Evolutionary conservation across 2,888 invertebrate species (phyloP).

Genomic region (Ferrisia virgata): DNA sequence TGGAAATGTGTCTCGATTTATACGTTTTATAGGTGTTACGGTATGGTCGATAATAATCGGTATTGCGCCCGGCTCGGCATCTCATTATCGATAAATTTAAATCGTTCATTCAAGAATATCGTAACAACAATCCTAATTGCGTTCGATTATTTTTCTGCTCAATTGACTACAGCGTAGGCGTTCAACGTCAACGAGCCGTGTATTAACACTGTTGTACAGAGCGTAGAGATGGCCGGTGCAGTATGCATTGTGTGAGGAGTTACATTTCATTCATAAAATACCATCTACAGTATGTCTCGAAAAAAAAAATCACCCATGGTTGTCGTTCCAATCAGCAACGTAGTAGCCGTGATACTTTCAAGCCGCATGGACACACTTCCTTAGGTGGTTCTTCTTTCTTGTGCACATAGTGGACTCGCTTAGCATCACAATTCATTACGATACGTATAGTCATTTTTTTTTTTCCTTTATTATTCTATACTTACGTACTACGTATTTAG

Average conservation of each 20-base stretch:
- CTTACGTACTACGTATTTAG: neutral
- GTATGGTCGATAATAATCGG: slow-evolving; percentile 12
- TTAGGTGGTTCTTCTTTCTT: neutral
- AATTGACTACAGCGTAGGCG: slow-evolving; percentile 42
- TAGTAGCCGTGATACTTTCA: neutral
- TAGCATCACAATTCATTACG: slow-evolving; percentile 10
- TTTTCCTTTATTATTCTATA: neutral
- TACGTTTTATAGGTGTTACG: slow-evolving; percentile 8
- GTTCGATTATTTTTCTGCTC: slow-evolving; percentile 44
- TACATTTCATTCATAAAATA: slow-evolving; percentile 42
- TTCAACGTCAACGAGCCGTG: slow-evolving; percentile 44
- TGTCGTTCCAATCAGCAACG: too few species aligned
- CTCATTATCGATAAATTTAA: slow-evolving; percentile 39
- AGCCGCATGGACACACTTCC: neutral
- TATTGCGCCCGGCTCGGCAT: slow-evolving; percentile 22
- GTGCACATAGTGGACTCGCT: neutral
- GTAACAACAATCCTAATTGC: slow-evolving; percentile 40
- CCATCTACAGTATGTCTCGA: neutral
- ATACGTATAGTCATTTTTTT: neutral
- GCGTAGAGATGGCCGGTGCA: slow-evolving; percentile 32
- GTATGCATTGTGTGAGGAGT: neutral
- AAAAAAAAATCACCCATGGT: neutral
- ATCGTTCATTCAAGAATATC: slow-evolving; percentile 34
- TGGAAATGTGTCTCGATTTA: slow-evolving; percentile 10
- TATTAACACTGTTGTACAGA: too few species aligned